Percentiles rank a stretch among this genome's conserved stretches.
Evolutionary conservation across 2,797 vertebrate genomes (phyloP).

Genomic region (Alosa sapidissima): DNA sequence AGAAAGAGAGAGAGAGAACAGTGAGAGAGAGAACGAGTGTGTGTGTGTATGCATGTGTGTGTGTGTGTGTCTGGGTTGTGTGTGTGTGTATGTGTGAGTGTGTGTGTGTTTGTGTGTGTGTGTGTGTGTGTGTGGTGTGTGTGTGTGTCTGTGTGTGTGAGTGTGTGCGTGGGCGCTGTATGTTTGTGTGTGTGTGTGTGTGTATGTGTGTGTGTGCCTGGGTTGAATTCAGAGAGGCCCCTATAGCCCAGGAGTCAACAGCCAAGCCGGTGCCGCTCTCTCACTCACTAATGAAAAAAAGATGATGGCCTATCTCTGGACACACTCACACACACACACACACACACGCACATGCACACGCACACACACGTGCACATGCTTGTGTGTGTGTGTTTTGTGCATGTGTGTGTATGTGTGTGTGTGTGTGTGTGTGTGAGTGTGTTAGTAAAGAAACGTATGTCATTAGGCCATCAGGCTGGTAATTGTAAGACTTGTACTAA

Average conservation of each 20-base stretch:
- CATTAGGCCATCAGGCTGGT: too few relatives aligned
- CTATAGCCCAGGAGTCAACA: neutral
- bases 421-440: neutral
- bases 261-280: neutral
- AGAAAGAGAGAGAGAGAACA: too few relatives aligned
- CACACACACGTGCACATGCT: neutral
- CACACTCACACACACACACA: neutral
- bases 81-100: neutral
- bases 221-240: neutral
- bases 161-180: neutral
- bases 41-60: too few relatives aligned
- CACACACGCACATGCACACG: neutral
- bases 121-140: neutral
- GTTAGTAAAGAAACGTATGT: too few relatives aligned
- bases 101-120: neutral
- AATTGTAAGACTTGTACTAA: too few relatives aligned
- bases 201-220: neutral
- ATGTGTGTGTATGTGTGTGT: neutral
- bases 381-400: neutral
- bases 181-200: constrained; percentile 2
- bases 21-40: too few relatives aligned
- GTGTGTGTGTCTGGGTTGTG: too few relatives aligned
- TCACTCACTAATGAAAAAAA: neutral
- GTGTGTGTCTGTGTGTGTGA: neutral
- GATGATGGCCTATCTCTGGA: neutral